Evolutionary conservation across 2,797 vertebrate genomes (phyloP).

Genomic region (Sternotherus odoratus): DNA sequence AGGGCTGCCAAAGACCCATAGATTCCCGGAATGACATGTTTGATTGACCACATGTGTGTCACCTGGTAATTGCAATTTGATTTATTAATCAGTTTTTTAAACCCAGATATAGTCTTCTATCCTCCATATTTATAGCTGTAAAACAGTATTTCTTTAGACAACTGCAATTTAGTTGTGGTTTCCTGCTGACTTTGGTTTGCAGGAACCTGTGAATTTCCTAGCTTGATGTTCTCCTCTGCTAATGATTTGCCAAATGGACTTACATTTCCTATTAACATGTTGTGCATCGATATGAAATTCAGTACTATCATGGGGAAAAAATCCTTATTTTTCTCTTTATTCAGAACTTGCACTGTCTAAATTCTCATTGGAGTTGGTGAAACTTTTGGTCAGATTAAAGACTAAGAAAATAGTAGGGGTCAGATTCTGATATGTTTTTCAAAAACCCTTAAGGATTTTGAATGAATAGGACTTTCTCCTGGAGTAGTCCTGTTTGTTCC

Average conservation of each 20-base stretch:
- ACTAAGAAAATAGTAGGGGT: not conserved
- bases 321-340: not conserved
- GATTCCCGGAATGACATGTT: not conserved
- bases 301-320: not conserved
- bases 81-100: not conserved
- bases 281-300: not conserved
- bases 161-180: not conserved
- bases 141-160: not conserved
- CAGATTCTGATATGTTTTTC: not conserved
- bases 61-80: not conserved
- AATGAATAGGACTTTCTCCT: too few relatives aligned
- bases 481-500: too few relatives aligned
- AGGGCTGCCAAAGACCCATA: not conserved
- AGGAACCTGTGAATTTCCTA: not conserved
- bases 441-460: not conserved
- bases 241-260: not conserved
- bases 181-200: not conserved
- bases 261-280: not conserved
- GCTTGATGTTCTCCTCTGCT: not conserved
- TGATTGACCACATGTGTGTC: not conserved
- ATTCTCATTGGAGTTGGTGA: not conserved
- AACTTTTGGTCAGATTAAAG: not conserved
- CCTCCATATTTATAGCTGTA: not conserved
- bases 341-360: not conserved
- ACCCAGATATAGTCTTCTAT: not conserved